phyloP scores from a whole-genome alignment of 1,140 invertebrate genomes.

The Drosophila cardini region DNA sequence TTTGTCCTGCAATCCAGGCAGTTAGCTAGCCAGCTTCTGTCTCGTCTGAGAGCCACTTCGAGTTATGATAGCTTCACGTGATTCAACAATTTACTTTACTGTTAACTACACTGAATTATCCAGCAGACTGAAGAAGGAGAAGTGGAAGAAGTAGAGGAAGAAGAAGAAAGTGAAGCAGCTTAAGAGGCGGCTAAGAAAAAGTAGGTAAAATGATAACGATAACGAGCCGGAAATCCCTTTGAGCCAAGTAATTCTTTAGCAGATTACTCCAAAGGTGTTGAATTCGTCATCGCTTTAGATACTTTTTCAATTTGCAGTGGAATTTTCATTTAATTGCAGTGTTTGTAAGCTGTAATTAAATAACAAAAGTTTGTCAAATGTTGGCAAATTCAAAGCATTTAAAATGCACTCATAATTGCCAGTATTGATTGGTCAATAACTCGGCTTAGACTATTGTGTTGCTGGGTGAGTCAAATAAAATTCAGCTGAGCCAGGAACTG shows the following conservation, averaged over 20 bases:
- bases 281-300: neutral
- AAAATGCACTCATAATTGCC: conserved; percentile 1
- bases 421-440: conserved; percentile 5
- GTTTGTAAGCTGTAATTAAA: neutral
- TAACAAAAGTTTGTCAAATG: neutral
- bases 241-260: conserved; percentile 8
- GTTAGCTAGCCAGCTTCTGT: conserved; percentile 28
- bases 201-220: conserved; percentile 1
- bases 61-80: conserved; percentile 76
- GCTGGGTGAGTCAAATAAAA: conserved; percentile 11
- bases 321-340: neutral
- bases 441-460: conserved; percentile 7
- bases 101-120: conserved; percentile 55
- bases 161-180: conserved; percentile 14
- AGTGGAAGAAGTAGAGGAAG: conserved; percentile 25
- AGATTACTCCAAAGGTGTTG: neutral
- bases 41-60: conserved; percentile 38
- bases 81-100: conserved; percentile 73
- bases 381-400: conserved; percentile 2
- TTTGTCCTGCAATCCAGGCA: conserved; percentile 63
- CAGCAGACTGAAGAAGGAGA: neutral
- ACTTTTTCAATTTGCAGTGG: neutral
- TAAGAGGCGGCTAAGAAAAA: neutral
- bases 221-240: conserved; percentile 18
- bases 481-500: neutral